Percentiles rank a stretch among this genome's conserved stretches.
Evolutionary conservation across 2,888 invertebrate species (phyloP).

Genomic region (Peribatodes rhomboidaria): DNA sequence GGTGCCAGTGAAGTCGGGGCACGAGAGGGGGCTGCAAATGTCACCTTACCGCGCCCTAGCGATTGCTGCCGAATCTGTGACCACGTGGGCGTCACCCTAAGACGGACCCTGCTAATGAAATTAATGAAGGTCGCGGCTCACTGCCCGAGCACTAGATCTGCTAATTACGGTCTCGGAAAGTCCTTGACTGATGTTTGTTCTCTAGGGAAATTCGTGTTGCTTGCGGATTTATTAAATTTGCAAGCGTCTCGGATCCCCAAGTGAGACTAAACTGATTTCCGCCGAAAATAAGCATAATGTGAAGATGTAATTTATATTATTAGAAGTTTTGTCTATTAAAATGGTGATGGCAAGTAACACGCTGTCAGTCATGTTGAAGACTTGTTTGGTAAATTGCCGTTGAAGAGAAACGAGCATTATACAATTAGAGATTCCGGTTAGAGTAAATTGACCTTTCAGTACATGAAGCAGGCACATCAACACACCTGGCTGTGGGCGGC

Average conservation of each 20-base stretch:
- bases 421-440: slow-evolving; percentile 49
- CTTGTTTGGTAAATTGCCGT: slow-evolving; percentile 20
- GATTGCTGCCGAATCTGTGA: slow-evolving; percentile 37
- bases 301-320: not conserved
- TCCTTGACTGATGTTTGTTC: slow-evolving; percentile 38
- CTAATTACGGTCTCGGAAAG: slow-evolving; percentile 43
- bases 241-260: not conserved
- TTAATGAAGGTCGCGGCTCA: slow-evolving; percentile 59
- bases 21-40: slow-evolving; percentile 57
- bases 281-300: slow-evolving; percentile 1
- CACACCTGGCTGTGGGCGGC: slow-evolving; percentile 57
- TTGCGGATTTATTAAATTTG: slow-evolving; percentile 38
- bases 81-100: slow-evolving; percentile 56
- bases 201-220: slow-evolving; percentile 31
- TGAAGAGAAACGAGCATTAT: slow-evolving; percentile 6
- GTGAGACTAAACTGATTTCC: slow-evolving; percentile 1
- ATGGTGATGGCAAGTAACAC: not conserved
- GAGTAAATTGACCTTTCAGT: slow-evolving; percentile 57
- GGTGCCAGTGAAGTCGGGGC: slow-evolving; percentile 45
- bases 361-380: not conserved
- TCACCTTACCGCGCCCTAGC: slow-evolving; percentile 60
- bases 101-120: slow-evolving; percentile 62
- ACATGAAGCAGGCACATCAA: slow-evolving; percentile 48
- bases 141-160: slow-evolving; percentile 49
- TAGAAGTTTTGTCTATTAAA: not conserved